A percentile compares a stretch with the other conserved stretches of the same genome.
These are phyloP conservation scores for Bimastos eiseni DNA, from an alignment of 2,888 invertebrate genomes.

Conservation along the genomic window DNA sequence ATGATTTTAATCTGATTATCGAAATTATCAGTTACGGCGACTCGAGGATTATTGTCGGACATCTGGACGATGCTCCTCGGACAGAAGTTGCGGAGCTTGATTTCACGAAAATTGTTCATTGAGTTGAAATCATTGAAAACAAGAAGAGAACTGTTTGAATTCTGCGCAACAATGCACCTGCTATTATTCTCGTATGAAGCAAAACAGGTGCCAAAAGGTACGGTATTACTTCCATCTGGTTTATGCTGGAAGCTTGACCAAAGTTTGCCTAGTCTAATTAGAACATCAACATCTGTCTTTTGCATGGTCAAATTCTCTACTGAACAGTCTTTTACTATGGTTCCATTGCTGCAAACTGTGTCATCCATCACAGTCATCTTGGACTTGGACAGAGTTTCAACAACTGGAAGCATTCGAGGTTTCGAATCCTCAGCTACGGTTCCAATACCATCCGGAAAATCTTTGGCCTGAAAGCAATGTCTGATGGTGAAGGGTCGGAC, in stretches of 20 bases:
- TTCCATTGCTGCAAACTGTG: neutral
- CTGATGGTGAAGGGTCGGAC: neutral
- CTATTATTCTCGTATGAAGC: neutral
- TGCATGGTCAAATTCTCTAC: neutral
- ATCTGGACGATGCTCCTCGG: neutral
- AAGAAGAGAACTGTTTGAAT: neutral
- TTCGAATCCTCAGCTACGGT: neutral
- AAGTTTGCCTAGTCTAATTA: neutral
- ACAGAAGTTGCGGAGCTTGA: conserved; percentile 13
- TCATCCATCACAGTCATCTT: neutral
- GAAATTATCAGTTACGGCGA: neutral
- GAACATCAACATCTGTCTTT: conserved; percentile 13
- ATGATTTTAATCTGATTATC: neutral
- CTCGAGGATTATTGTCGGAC: neutral
- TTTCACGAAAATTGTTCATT: neutral
- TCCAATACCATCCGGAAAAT: neutral
- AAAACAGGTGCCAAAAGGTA: neutral
- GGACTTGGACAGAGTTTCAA: neutral
- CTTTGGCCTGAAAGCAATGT: neutral
- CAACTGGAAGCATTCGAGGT: neutral
- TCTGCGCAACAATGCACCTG: conserved; percentile 6
- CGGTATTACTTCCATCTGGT: neutral
- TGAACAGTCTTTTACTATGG: neutral
- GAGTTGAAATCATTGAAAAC: neutral
- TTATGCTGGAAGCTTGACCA: neutral